Base-by-base conservation (phyloP, 23 tunicate genomes). In the Styela clava region DNA sequence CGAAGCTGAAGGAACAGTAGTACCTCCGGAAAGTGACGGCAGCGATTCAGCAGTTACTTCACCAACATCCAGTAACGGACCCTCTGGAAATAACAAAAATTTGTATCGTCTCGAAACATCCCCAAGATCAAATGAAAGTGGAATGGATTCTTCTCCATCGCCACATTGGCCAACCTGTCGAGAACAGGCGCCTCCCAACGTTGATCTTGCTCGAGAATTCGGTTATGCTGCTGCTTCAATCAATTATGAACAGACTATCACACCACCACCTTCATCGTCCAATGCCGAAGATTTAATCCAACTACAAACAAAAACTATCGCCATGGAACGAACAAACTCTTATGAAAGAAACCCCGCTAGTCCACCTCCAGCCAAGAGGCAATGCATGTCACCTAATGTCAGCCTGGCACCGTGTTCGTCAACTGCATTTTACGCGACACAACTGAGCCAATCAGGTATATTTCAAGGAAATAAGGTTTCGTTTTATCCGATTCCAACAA, bases 1-100 rank as follows among this genome's bases (percentile, higher is more conserved):
- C 76, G 9, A 88, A 74, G 31, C 78, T 61, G 70, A 77, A 31
- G 87, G 83, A 16, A 34, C 26, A 0, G 32, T 23, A 24, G 56
- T 33, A 16, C 51, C 30, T 0, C 36, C 27, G 19, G 56, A 34
- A 28, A 34, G 56, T 23, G 78, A 34, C 16, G 44, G 78, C 20
- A 33, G 78, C 78, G 78, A 73, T 35, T 73, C 78, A 28, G 26
- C 51, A 19, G 22, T 34, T 28, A 34, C 52, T 16, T 73, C 78
- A 0, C 78, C 78, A 33, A 35, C 56, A 19, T 73, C 78, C 20
- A 73, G 78, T 73, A 73, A 33, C 78, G 78, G 78, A n/a, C 19
- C 78, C 16, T 34, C 52, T 65, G 71, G 5, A 28, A 65, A 7
- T 12, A 44, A 44, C 56, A 44, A 44, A 7, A 44, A 44, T 26